A percentile compares a stretch with the other conserved stretches of the same genome.
phyloP scores from a whole-genome alignment of 1,140 invertebrate genomes.

The Eciton burchellii region DNA sequence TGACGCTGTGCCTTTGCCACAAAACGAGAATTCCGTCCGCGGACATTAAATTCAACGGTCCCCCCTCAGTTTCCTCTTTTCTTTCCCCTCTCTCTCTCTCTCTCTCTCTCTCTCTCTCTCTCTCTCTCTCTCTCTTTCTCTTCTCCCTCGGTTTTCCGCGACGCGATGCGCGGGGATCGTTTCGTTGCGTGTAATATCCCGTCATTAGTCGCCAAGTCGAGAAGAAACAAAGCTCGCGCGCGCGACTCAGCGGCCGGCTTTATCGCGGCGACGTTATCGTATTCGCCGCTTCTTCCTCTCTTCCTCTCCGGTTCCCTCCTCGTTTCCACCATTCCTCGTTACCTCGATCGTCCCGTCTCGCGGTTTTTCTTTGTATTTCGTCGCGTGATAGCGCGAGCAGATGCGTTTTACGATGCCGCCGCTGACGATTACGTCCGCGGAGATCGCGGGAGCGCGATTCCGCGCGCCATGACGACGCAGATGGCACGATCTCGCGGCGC shows the following conservation, averaged over 20 bases:
- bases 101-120: constrained; percentile 5
- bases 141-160: constrained; percentile 14
- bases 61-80: not conserved
- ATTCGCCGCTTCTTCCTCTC: not conserved
- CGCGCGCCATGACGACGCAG: constrained; percentile 42
- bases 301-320: not conserved
- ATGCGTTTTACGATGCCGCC: constrained; percentile 58
- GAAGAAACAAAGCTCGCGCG: constrained; percentile 63
- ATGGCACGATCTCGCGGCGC: not conserved
- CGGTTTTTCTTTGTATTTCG: constrained; percentile 18
- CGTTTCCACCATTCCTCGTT: not conserved
- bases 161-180: constrained; percentile 59
- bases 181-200: constrained; percentile 69
- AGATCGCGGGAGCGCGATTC: constrained; percentile 37
- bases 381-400: constrained; percentile 62
- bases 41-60: constrained; percentile 64
- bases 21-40: constrained; percentile 27
- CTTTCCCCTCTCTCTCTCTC: constrained; percentile 31
- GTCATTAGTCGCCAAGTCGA: constrained; percentile 68
- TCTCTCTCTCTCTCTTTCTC: constrained; percentile 23
- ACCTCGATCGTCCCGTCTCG: not conserved
- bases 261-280: constrained; percentile 64
- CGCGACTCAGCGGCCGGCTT: constrained; percentile 17
- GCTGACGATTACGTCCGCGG: not conserved
- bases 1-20: constrained; percentile 45